Base-by-base conservation (phyloP, 2,797 vertebrate species). In the Urosaurus nigricauda region DNA sequence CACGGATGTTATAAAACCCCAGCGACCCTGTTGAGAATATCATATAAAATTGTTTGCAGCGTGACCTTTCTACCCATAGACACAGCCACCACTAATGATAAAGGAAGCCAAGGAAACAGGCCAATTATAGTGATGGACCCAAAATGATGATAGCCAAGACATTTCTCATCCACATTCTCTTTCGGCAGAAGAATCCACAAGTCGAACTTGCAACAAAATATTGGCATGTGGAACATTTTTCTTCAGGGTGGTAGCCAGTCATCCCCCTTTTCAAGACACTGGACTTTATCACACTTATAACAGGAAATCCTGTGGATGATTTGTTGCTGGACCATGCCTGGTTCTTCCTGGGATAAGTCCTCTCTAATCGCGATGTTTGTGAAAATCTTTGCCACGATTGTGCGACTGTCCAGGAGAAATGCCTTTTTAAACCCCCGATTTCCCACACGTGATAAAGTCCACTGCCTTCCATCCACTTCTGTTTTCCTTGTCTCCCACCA, bases 81-180 rank as follows among this genome's bases (percentile, higher is more conserved):
- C 4, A n/a, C 29, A n/a, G 43, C 70, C 47, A 5, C 24, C 12
- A 35, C 47, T 73, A 85, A 84, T 43, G 53, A 71, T n/a, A 71
- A 60, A 71, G 32, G 35, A 79, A 79, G 83, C n/a, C 24, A 43
- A 43, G 77, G 60, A 89, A 80, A 47, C 75, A 73, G 21, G 37
- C 17, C 65, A 84, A n/a, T 80, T 79, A 70, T 63, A 71, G 0
- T 7, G 4, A 68, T 40, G 87, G 79, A 29, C 63, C 43, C 60
- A 32, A 35, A 68, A 32, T 32, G 32, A 65, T 5, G 17, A 35
- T 32, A 7, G 75, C 29, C 16, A 8, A 37, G 9, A 26, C 14
- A 65, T 26, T 79, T 79, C 43, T 79, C 43, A n/a, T 19, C 37
- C 3, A 17, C 5, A 21, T 53, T 51, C 12, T 19, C 65, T 60